Base-by-base conservation (phyloP, 2,888 invertebrate genomes). In the Drosophila affinis region DNA sequence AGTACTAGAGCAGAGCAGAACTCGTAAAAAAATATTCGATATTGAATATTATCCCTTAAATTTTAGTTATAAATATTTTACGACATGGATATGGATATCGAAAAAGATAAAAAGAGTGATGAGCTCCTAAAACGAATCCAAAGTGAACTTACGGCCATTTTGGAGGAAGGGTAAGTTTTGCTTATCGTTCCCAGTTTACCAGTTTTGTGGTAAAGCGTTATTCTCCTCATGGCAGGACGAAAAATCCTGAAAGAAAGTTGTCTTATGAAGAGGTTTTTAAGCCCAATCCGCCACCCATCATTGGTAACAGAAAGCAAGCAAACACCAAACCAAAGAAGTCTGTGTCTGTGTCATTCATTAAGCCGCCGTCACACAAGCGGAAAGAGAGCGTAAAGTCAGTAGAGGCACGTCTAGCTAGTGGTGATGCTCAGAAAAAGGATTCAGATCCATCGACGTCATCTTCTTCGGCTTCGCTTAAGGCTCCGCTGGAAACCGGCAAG, bases 121-220 rank as follows among this genome's bases (percentile, higher is more conserved):
- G 75, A 77, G 10, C 62, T 90, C 29, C 72, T 89, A 4, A 79
- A 78, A 59, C 79, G 78, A 27, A 89, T 90, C 57, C 77, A 81
- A 44, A 78, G 79, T 46, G 90, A 90, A 70, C 51, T 90, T 29
- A 82, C 77, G 39, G 83, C 85, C 18, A 90, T 90, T 65, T 65
- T 90, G 10, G 70, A 61, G 9, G 83, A 81, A 17, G 79, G 73
- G 90, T 90, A 64, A 73, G 77, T 74, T 12, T 12, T 2, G 14
- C 44, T 2, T 5, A n/a, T 24, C 9, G n/a, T 44, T 18, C 2
- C 39, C 7, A n/a, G 14, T n/a, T 39, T 21, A 3, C 21, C 21
- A 21, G 14, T 7, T 7, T n/a, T n/a, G 7, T 7, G 39, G 14
- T 39, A 7, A 7, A n/a, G n/a, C 39, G 39, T n/a, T n/a, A 7